phyloP scores from a whole-genome alignment of 1,140 invertebrate species.

The Drosophila pachea region DNA sequence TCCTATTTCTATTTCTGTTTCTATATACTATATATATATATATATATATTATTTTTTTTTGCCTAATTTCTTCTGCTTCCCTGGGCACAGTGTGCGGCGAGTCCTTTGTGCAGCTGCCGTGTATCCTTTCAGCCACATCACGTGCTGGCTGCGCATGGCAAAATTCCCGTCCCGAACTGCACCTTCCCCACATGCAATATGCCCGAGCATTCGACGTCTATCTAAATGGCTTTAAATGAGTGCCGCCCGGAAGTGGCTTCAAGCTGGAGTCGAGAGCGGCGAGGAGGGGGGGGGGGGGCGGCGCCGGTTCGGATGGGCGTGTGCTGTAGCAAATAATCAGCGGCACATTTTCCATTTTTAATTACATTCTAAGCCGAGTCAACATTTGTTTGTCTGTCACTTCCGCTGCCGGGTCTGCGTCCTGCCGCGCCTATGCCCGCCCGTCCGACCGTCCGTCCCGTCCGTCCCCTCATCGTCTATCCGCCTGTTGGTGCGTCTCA shows the following conservation, averaged over 20 bases:
- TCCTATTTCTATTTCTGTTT: too few relatives aligned
- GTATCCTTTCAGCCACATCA: constrained; percentile 45
- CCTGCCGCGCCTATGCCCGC: not conserved
- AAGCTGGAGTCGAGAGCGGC: not conserved
- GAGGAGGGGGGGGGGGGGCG: not conserved
- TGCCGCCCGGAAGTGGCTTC: not conserved
- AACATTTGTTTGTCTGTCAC: constrained; percentile 43
- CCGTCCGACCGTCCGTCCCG: not conserved
- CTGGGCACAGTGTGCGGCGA: constrained; percentile 11
- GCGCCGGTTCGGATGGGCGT: not conserved
- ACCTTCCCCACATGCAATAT: constrained; percentile 35
- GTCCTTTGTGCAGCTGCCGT: not conserved
- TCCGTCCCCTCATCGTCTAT: not conserved
- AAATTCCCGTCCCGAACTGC: constrained; percentile 19
- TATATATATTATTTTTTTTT: not conserved
- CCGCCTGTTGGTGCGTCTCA: not conserved
- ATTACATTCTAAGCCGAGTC: constrained; percentile 55
- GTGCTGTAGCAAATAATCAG: constrained; percentile 44
- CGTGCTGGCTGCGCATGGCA: constrained; percentile 41
- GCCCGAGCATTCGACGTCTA: constrained; percentile 18
- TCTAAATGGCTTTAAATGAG: constrained; percentile 30
- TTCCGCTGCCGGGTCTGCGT: constrained; percentile 11
- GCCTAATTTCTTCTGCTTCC: constrained; percentile 9
- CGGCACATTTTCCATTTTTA: constrained; percentile 52
- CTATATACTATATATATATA: too few relatives aligned